phyloP scores from a whole-genome alignment of 2,888 invertebrate species.

The Ochropleura plecta region DNA sequence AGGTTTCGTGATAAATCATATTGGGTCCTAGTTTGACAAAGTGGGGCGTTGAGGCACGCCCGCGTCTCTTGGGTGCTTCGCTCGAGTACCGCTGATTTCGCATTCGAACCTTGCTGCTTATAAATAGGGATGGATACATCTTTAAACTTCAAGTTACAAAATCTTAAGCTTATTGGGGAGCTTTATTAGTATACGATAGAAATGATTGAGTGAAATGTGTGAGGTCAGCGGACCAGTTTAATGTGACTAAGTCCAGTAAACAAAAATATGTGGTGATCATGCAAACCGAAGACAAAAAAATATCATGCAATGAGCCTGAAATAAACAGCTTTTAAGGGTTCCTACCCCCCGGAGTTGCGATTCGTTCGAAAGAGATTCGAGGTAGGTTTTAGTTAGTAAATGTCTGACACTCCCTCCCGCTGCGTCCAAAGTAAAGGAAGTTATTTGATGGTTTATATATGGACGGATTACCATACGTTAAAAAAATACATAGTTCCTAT shows the following conservation, averaged over 20 bases:
- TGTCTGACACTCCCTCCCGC: too few relatives aligned
- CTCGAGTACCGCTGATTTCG: constrained; percentile 67
- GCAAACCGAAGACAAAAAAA: background rate
- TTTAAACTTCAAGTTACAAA: background rate
- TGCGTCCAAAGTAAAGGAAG: too few relatives aligned
- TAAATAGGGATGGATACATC: constrained; percentile 54
- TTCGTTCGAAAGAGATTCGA: too few relatives aligned
- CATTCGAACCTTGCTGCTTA: constrained; percentile 65
- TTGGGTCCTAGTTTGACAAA: constrained; percentile 62
- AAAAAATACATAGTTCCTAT: too few relatives aligned
- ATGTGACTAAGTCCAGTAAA: background rate
- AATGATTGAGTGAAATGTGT: background rate
- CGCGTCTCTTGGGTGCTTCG: constrained; percentile 60
- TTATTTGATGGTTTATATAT: too few relatives aligned
- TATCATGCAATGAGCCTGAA: background rate
- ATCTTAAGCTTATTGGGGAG: background rate
- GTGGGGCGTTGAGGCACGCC: constrained; percentile 64
- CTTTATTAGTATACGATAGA: background rate
- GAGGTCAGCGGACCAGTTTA: background rate
- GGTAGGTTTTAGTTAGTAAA: too few relatives aligned
- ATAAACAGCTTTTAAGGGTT: background rate
- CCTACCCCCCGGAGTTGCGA: too few relatives aligned
- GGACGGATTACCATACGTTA: too few relatives aligned
- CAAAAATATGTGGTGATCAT: background rate
- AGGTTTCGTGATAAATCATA: constrained; percentile 62